Percentiles rank a stretch among this genome's conserved stretches.
phyloP scores from a whole-genome alignment of 2,797 vertebrate species.

The Podarcis siculus region DNA sequence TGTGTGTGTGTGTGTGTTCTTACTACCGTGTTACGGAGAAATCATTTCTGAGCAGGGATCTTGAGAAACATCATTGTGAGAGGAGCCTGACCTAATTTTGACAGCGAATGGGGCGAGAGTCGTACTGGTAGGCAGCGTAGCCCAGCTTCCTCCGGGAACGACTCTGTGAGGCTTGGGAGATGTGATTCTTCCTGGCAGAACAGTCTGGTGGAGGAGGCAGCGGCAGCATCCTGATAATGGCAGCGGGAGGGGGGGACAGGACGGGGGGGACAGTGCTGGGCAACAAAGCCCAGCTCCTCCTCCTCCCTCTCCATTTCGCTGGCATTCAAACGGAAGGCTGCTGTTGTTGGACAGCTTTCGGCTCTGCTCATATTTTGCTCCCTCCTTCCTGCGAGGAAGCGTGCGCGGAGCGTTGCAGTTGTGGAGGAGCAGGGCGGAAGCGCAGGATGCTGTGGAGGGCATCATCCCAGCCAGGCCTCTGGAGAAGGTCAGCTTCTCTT shows the following conservation, averaged over 20 bases:
- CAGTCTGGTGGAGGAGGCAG: not conserved
- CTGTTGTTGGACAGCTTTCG: not conserved
- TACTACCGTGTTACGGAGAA: not conserved
- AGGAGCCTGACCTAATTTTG: constrained; percentile 30
- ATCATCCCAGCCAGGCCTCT: not conserved
- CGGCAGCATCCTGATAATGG: not conserved
- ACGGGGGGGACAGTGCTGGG: not conserved
- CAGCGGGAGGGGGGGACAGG: not conserved
- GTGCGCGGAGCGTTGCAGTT: not conserved
- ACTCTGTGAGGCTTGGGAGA: not conserved
- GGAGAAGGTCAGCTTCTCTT: not conserved
- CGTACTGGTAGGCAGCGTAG: not conserved
- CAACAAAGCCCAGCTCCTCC: not conserved
- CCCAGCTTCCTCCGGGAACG: not conserved
- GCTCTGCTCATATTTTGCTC: not conserved
- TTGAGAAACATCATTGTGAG: not conserved
- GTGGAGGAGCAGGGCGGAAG: not conserved
- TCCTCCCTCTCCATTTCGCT: not conserved
- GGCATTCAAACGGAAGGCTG: not conserved
- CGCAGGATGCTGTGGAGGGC: not conserved
- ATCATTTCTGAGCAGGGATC: not conserved
- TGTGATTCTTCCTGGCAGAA: constrained; percentile 12
- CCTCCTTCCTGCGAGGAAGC: too few relatives aligned
- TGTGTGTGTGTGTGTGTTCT: not conserved
- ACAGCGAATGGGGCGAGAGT: not conserved